Base-by-base conservation (phyloP, 2,888 invertebrate species). In the Thelaira solivaga region DNA sequence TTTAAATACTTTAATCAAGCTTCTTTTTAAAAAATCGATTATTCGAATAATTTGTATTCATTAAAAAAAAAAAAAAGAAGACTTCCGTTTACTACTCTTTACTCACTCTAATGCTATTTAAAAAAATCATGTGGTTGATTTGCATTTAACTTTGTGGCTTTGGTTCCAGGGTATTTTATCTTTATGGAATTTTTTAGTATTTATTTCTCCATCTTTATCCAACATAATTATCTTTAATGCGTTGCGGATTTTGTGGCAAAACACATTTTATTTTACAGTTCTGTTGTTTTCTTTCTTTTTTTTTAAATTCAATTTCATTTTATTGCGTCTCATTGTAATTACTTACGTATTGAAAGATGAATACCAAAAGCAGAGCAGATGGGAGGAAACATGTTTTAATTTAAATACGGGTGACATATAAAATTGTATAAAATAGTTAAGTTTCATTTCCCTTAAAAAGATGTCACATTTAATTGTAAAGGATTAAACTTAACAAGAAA, bases 171-270 rank as follows among this genome's bases (percentile, higher is more conserved):
- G 4, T 7, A 31, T 4, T 31, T 31, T 4, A 8, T 8, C 10
- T 31, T 31, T 7, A 6, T n/a, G n/a, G n/a, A n/a, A n/a, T 6
- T n/a, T 39, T 0, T 39, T 13, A 39, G 49, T 18, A 29, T 49
- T 41, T 18, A 20, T 16, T 59, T 29, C 6, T 22, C 24, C 24
- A 26, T 39, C 11, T 45, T 5, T n/a, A 61, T 20, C 34, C 18
- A 62, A 29, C 20, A 16, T 49, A 53, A 62, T 71, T 13, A 55
- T 45, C 24, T 22, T 65, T 49, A 62, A 68, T 77, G 68, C 67
- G 62, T 77, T 77, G 62, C 26, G 49, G 47, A 77, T 77, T 77
- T 77, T 73, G 43, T 68, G 49, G 31, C 61, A 61, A 67, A 67
- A 47, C 62, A 61, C 47, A 73, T 64, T 64, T 53, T 36, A 31